These are phyloP conservation scores for Megaceryle torquata DNA, from an alignment of 2,113 vertebrate species.

Conservation along the genomic window DNA sequence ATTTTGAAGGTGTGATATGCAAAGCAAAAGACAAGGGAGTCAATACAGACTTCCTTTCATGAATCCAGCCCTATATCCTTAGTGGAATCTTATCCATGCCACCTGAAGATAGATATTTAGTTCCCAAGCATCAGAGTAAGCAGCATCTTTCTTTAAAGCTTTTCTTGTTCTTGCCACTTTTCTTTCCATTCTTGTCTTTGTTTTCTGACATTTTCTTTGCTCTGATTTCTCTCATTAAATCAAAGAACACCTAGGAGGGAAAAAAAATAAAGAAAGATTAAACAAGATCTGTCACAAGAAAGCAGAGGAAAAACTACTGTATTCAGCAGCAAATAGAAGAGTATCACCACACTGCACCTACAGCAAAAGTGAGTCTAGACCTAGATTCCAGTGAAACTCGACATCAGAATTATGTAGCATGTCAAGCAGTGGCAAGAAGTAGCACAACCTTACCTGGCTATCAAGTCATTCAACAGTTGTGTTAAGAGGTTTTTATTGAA, in stretches of 20 bases:
- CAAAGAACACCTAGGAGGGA: slow-evolving; percentile 89
- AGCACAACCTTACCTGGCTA: background rate
- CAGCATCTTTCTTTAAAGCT: slow-evolving; percentile 91
- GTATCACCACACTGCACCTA: background rate
- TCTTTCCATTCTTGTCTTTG: slow-evolving; percentile 94
- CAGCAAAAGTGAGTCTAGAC: background rate
- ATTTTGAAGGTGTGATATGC: slow-evolving; percentile 58
- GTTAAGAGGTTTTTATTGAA: background rate
- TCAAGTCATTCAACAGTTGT: background rate
- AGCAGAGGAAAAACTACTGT: background rate
- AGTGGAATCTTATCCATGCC: slow-evolving; percentile 28
- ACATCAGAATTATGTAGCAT: background rate
- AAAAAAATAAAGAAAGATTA: slow-evolving; percentile 13
- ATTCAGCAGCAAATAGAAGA: background rate
- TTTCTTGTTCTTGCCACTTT: slow-evolving; percentile 93
- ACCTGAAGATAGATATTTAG: slow-evolving; percentile 35
- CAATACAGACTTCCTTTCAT: slow-evolving; percentile 38
- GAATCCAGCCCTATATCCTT: slow-evolving; percentile 51
- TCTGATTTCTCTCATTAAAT: slow-evolving; percentile 94
- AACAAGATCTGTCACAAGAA: background rate
- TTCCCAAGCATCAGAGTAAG: slow-evolving; percentile 80
- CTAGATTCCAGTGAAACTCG: background rate
- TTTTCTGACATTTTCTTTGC: slow-evolving; percentile 96
- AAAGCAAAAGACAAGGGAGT: slow-evolving; percentile 51
- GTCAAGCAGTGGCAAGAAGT: background rate